A percentile compares a stretch with the other conserved stretches of the same genome.
Conservation (phyloP, 1,140 invertebrate genomes). For the Euwallacea fornicatus region DNA sequence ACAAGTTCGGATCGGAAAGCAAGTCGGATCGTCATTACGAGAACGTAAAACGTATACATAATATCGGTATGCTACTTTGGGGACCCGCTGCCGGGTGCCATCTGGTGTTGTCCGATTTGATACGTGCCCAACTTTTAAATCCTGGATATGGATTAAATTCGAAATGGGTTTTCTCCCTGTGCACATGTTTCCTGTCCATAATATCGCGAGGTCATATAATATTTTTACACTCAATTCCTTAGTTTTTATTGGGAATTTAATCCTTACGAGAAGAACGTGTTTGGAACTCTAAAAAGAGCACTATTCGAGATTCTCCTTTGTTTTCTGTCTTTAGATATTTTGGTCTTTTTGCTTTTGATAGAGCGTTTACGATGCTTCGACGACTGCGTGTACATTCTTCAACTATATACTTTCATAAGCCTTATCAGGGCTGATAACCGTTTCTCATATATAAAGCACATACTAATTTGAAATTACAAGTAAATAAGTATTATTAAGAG, state of each 20-base stretch:
- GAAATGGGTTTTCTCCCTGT: slow-evolving; percentile 25
- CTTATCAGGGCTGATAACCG: no score
- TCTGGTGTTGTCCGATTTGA: slow-evolving; percentile 49
- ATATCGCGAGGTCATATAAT: slow-evolving; percentile 34
- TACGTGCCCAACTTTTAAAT: slow-evolving; percentile 51
- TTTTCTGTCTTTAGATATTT: no score
- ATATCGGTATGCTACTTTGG: slow-evolving; percentile 39
- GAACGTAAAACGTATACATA: slow-evolving; percentile 49
- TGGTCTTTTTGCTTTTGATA: no score
- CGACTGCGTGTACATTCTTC: no score
- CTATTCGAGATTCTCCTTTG: no score
- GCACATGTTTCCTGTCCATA: slow-evolving; percentile 48
- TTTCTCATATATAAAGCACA: no score
- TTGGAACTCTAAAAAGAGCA: slow-evolving; percentile 14
- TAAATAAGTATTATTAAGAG: no score
- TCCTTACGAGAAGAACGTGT: slow-evolving; percentile 25
- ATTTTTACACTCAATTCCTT: slow-evolving; percentile 40
- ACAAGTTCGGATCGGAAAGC: slow-evolving; percentile 18
- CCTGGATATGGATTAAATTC: slow-evolving; percentile 47
- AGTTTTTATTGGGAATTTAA: slow-evolving; percentile 37
- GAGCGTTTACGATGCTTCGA: no score
- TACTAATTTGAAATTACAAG: no score
- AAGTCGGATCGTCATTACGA: slow-evolving; percentile 41
- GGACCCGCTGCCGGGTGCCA: slow-evolving; percentile 46
- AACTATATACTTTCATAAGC: no score